These are phyloP conservation scores for Alouatta palliata DNA, from an alignment of 2,113 vertebrate species.

Conservation along the genomic window DNA sequence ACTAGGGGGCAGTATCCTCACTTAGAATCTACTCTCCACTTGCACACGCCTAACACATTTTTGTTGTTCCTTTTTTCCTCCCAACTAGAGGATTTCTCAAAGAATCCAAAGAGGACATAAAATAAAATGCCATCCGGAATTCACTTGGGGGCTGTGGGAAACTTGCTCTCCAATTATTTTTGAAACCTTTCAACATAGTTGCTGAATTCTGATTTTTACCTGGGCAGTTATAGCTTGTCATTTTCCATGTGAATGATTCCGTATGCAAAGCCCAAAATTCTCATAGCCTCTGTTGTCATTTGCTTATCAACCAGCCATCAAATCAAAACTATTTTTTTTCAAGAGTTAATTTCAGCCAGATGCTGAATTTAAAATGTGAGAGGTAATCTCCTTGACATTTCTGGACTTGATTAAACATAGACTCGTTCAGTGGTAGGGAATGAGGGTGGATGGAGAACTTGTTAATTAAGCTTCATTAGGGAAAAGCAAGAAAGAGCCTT, in stretches of 20 bases:
- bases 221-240: not conserved
- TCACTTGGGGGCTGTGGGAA: not conserved
- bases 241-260: not conserved
- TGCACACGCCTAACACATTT: not conserved
- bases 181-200: not conserved
- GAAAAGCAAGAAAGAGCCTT: not conserved
- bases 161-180: not conserved
- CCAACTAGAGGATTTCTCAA: not conserved
- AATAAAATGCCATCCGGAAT: not conserved
- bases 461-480: not conserved
- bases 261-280: not conserved
- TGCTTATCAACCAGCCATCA: not conserved
- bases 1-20: constrained; percentile 49
- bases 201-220: not conserved
- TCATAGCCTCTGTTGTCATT: not conserved
- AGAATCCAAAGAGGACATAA: not conserved
- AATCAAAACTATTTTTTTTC: not conserved
- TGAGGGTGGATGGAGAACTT: not conserved
- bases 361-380: not conserved
- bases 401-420: not conserved
- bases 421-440: not conserved
- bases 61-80: not conserved
- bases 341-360: not conserved
- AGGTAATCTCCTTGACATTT: not conserved
- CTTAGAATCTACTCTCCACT: not conserved